Base-by-base conservation (phyloP, 2,888 invertebrate species). In the Dolichopus griseipennis region DNA sequence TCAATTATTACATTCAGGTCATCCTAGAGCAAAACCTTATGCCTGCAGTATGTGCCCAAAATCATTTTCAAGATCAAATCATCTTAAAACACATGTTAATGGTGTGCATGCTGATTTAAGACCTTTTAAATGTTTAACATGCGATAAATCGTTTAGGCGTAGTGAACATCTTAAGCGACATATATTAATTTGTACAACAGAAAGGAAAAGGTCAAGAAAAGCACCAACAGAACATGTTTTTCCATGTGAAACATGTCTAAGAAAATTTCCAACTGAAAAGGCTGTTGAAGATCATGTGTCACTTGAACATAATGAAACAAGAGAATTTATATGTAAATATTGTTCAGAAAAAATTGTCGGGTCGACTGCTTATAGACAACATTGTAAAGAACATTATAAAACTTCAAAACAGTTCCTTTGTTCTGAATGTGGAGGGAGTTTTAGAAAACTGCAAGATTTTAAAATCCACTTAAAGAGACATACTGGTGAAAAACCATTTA, bases 401-500 rank as follows among this genome's bases (percentile, higher is more conserved):
- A 18, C 15, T 52, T 52, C 52, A 6, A 52, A 52, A 18, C 52
- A 52, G n/a, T 52, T 52, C 18, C 52, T 52, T 15, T 52, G 52
- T n/a, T 52, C 52, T 18, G 52, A 52, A 52, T 52, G 52, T 52
- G 52, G 52, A 2, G 52, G 52, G 1, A 52, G 52, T 18, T 52
- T 52, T 52, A 52, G 18, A 52, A 52, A 52, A 52, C 18, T 52
- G 6, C 52, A 52, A 15, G 52, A 52, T 18, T 52, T 52, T 12
- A 52, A 52, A 52, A 52, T 52, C 18, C 52, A 52, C 18, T 18
- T 52, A 12, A 52, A 18, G 15, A 15, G 52, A 52, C 52, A 52
- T 62, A 62, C 62, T 4, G 86, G 86, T 6, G 85, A 86, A 72
- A 86, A 86, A 72, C 86, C 85, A 0, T 86, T 84, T 74, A 85